Evolutionary conservation across 2,888 invertebrate genomes (phyloP), one percentile per base, ranked within the genome.

Genomic region (Sphecodes monilicornis): DNA sequence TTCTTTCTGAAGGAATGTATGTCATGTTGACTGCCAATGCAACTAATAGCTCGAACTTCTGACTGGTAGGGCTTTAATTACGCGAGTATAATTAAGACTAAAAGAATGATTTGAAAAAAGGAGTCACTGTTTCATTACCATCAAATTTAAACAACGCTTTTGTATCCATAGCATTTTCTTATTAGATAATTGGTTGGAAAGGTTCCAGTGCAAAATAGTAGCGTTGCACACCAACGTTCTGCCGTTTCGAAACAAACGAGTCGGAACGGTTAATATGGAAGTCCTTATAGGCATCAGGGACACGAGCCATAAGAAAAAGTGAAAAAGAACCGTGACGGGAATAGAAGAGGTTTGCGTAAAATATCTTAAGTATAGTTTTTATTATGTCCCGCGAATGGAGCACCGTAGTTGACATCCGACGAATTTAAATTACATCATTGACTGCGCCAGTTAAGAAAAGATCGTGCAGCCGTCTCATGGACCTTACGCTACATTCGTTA

Each of bases 251-350:
- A 66, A 36, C 22, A 22, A 11, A 68, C 22, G 11, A 2, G 60
- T 66, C 60, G 29, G 26, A 68, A 39, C 70, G 57, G 71, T 46
- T 36, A 71, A 75, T 76, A 64, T 66, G 72, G 60, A 75, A 78
- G 72, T 54, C 66, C 68, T 68, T 68, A 70, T 54, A 76, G 79
- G 74, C 78, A 74, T 84, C 87, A 86, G 84, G 86, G 86, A 46
- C 86, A 81, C 39, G 82, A 54, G 29, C 73, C 69, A 73, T 80
- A 39, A 4, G 29, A 32, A 78, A 69, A 36, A 6, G 57, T 54
- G 36, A 73, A 72, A 57, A 57, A 54, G 66, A 46, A 41, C 32
- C 72, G 57, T 68, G 72, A 60, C n/a, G 32, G 26, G 60, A 77
- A 54, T 64, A 75, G 41, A 32, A 32, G 16, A 26, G 36, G 66